A percentile compares a stretch with the other conserved stretches of the same genome.
Conservation (phyloP, 2,113 vertebrate species). For the Coturnix japonica region DNA sequence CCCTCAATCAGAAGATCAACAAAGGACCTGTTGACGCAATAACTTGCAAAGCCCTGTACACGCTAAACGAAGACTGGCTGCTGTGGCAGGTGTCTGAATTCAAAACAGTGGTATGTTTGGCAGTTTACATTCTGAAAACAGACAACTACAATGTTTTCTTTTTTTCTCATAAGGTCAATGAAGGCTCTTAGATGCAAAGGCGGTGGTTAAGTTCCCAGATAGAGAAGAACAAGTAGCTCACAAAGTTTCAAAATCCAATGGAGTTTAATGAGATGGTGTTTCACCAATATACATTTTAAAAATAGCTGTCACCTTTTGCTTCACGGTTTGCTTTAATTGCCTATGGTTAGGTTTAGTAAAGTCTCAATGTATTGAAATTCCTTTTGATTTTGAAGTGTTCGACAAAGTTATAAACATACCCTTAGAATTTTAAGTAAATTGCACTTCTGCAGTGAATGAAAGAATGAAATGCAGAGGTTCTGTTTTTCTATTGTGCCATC, state of each 20-base stretch:
- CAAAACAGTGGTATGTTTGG: conserved; percentile 83
- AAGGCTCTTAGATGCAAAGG: background rate
- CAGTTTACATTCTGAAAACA: background rate
- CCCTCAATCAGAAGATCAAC: conserved; percentile 90
- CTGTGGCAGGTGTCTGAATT: conserved; percentile 94
- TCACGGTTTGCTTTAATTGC: background rate
- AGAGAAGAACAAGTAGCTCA: background rate
- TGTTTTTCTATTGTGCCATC: background rate
- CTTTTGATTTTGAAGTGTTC: background rate
- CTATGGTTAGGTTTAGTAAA: background rate
- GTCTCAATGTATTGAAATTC: background rate
- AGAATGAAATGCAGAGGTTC: background rate
- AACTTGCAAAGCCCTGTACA: conserved; percentile 93
- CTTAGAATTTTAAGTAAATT: conserved; percentile 1
- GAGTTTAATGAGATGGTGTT: background rate
- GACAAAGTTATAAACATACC: background rate
- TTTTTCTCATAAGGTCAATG: background rate
- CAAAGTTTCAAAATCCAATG: background rate
- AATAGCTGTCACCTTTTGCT: background rate
- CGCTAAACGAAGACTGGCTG: conserved; percentile 95
- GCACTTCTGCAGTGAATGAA: background rate
- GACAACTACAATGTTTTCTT: background rate
- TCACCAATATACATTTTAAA: background rate
- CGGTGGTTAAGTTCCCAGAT: background rate
- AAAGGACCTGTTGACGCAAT: conserved; percentile 93